Evolutionary conservation across 2,888 invertebrate genomes (phyloP).

Genomic region (Eubasilissa splendida): DNA sequence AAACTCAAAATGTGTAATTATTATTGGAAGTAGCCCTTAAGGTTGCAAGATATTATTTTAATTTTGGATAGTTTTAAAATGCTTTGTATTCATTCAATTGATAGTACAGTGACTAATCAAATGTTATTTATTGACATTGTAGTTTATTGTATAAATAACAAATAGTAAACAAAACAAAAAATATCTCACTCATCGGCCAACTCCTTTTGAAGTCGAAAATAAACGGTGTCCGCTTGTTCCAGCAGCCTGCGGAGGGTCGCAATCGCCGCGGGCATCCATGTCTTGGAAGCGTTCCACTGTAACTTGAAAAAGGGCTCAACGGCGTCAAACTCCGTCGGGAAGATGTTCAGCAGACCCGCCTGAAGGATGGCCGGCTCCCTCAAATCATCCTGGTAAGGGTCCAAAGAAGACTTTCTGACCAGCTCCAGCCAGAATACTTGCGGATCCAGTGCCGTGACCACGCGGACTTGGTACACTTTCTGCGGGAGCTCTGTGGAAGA

Average conservation of each 20-base stretch:
- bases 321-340: constrained; percentile 62
- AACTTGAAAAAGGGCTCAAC: constrained; percentile 59
- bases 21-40: no score
- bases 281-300: constrained; percentile 57
- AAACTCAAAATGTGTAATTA: no score
- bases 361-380: constrained; percentile 62
- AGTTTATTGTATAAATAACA: neutral
- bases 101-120: neutral
- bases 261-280: constrained; percentile 64
- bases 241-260: constrained; percentile 61
- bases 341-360: constrained; percentile 65
- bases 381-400: constrained; percentile 52
- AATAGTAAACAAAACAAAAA: neutral
- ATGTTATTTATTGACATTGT: neutral
- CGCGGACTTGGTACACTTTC: constrained; percentile 63
- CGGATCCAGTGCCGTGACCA: constrained; percentile 64
- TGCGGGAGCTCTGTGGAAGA: constrained; percentile 5
- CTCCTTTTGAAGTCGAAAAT: constrained; percentile 61
- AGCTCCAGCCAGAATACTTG: constrained; percentile 67
- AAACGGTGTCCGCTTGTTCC: constrained; percentile 61
- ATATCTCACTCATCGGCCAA: constrained; percentile 31
- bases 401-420: neutral
- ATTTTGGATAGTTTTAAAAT: no score
- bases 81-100: neutral
- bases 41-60: no score